Conservation (phyloP, 2,113 vertebrate species). For the Lagopus muta region DNA sequence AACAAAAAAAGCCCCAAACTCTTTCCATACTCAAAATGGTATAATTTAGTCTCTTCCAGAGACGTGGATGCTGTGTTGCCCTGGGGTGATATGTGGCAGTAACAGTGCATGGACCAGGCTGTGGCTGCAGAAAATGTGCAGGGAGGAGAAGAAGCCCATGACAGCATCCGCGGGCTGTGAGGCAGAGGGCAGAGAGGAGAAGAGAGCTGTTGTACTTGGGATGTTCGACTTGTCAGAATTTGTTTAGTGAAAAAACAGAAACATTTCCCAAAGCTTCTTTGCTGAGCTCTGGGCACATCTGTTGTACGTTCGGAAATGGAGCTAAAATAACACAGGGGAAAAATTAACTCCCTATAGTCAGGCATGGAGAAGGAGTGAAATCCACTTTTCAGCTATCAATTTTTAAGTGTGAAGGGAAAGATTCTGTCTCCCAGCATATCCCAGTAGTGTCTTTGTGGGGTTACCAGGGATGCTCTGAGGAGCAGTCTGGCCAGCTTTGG, state of each 20-base stretch:
- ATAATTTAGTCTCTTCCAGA: not conserved
- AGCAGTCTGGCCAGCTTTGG: not conserved
- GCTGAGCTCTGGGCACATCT: conserved; percentile 9
- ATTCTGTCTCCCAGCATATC: not conserved
- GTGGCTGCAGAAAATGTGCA: rapidly evolving
- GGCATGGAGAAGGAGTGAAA: not conserved
- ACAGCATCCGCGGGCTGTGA: conserved; percentile 19
- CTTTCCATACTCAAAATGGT: not conserved
- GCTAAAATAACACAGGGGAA: not conserved
- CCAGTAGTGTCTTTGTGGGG: not conserved
- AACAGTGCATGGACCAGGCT: not conserved
- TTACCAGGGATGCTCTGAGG: not conserved
- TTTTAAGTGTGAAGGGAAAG: not conserved
- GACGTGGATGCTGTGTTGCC: not conserved
- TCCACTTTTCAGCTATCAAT: not conserved
- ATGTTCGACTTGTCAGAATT: conserved; percentile 37
- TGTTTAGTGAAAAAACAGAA: conserved; percentile 36
- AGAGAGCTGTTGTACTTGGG: conserved; percentile 26
- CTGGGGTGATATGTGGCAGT: not conserved
- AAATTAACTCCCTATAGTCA: conserved; percentile 4
- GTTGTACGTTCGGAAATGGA: not conserved
- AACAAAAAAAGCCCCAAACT: not conserved
- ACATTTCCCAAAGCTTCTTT: conserved; percentile 47
- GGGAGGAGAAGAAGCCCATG: conserved; percentile 5
- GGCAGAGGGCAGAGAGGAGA: conserved; percentile 35